Conservation (phyloP, 2,888 invertebrate genomes). For the Macropis europaea region DNA sequence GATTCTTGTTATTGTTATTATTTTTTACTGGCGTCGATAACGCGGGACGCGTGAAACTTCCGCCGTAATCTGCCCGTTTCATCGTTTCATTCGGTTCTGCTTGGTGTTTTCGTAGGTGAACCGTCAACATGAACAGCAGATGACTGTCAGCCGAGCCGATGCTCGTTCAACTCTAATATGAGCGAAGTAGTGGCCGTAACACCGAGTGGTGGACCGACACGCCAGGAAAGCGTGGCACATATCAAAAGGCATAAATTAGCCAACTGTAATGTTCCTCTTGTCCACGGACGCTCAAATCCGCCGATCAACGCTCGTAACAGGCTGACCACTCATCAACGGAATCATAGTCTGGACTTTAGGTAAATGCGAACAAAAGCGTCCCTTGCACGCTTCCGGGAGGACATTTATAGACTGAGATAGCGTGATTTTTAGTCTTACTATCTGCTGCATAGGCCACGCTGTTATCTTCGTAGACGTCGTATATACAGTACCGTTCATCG, state of each 20-base stretch:
- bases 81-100: not conserved
- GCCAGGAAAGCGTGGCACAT: slow-evolving; percentile 75
- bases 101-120: slow-evolving; percentile 64
- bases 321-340: slow-evolving; percentile 89
- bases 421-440: slow-evolving; percentile 15
- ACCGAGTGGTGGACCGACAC: slow-evolving; percentile 78
- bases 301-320: slow-evolving; percentile 80
- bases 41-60: too few species aligned
- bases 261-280: slow-evolving; percentile 82
- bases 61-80: too few species aligned
- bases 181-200: slow-evolving; percentile 78
- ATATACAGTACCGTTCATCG: too few species aligned
- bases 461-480: too few species aligned
- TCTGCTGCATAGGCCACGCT: slow-evolving; percentile 5
- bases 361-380: slow-evolving; percentile 71
- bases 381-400: slow-evolving; percentile 3
- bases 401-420: slow-evolving; percentile 35
- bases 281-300: slow-evolving; percentile 82
- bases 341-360: slow-evolving; percentile 94
- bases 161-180: slow-evolving; percentile 78
- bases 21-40: not conserved
- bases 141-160: slow-evolving; percentile 78
- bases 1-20: too few species aligned
- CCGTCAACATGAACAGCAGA: slow-evolving; percentile 76
- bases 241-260: slow-evolving; percentile 79